Percentiles rank a stretch among this genome's conserved stretches.
Evolutionary conservation across 2,888 invertebrate species (phyloP).

Genomic region (Marronus borbonicus): DNA sequence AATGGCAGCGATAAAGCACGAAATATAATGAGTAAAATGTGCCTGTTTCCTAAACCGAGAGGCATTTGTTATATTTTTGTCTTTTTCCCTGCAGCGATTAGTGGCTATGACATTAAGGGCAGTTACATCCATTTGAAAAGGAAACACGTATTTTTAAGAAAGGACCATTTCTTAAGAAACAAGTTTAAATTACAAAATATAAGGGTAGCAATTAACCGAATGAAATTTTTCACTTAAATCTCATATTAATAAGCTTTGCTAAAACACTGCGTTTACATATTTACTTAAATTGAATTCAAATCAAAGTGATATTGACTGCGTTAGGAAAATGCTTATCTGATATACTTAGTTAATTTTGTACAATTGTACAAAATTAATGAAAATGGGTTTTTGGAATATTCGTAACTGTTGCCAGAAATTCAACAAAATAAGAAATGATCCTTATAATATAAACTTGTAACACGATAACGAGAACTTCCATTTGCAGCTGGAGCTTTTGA

Average conservation of each 20-base stretch:
- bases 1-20: slow-evolving; percentile 46
- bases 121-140: slow-evolving; percentile 32
- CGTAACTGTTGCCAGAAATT: too few relatives aligned
- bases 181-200: too few relatives aligned
- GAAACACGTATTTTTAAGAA: slow-evolving; percentile 48
- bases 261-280: too few relatives aligned
- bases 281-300: too few relatives aligned
- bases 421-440: slow-evolving; percentile 24
- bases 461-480: slow-evolving; percentile 16
- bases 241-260: too few relatives aligned
- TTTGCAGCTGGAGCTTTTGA: slow-evolving; percentile 38
- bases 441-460: slow-evolving; percentile 1
- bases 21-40: slow-evolving; percentile 38
- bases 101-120: slow-evolving; percentile 26
- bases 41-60: neutral
- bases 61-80: slow-evolving; percentile 46
- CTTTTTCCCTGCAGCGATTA: slow-evolving; percentile 41
- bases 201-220: too few relatives aligned
- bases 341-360: too few relatives aligned
- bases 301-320: too few relatives aligned
- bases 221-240: too few relatives aligned
- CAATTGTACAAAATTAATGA: too few relatives aligned
- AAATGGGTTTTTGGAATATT: too few relatives aligned
- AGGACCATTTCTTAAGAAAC: slow-evolving; percentile 20
- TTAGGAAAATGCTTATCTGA: too few relatives aligned